Evolutionary conservation across 2,888 invertebrate genomes (phyloP), one percentile per base, ranked within the genome.

Genomic region (Monopis laevigella): DNA sequence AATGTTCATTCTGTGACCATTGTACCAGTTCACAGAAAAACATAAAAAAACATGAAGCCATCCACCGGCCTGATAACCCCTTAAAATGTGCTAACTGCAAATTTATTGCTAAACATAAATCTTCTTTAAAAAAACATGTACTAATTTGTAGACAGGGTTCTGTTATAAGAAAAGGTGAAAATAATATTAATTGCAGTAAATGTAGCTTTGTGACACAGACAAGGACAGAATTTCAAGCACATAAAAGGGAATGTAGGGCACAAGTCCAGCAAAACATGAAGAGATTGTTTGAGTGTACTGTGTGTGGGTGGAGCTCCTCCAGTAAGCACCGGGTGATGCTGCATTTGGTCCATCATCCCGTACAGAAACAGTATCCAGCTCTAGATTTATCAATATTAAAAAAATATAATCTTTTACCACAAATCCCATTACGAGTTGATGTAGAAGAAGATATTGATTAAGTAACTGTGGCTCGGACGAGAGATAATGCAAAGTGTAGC

Each of bases 291-390:
- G 45, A 49, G 0, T 77, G 75, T 16, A 47, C 46, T 0, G 30
- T 60, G 0, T 77, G 77, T 12, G 42, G 49, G 0, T 77, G 73
- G 73, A 45, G 47, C 0, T 64, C 63, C 0, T 57, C 47, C 2
- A 50, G 46, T 0, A 56, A 55, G 2, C 53, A 61, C 0, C 56
- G 59, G 26, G 62, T 72, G 0, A 43, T 75, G 2, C 36, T 77
- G 24, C 77, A 77, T 51, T 43, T 75, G n/a, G 67, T 77, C 1
- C 77, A 77, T 11, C 77, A 77, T 42, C 77, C 77, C 0, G 52
- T 56, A 1, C 75, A 74, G 24, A 28, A 18, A 0, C 59, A 71
- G 0, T 56, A 64, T 12, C 59, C 59, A 0, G 29, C 52, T 0
- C 47, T 69, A 0, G 71, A 74, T 49, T 45, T 71, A 0, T 50